phyloP scores from a whole-genome alignment of 2,888 invertebrate genomes.

The Trissonchulus sp. region DNA sequence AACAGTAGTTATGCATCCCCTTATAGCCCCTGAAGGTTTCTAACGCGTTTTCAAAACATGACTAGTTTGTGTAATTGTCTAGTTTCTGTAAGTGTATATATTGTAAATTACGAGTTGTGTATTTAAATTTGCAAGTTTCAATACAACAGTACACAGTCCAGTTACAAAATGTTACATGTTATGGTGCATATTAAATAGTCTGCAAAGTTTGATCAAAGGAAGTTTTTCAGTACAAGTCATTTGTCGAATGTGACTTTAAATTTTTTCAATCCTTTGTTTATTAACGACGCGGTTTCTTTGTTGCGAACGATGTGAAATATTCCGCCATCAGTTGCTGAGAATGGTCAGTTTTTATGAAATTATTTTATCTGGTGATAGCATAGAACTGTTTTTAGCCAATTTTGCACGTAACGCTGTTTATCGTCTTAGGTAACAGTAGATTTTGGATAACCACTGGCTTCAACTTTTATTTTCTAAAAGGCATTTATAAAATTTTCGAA shows the following conservation, averaged over 20 bases:
- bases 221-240: not conserved
- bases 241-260: slow-evolving; percentile 3
- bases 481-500: slow-evolving; percentile 1
- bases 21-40: no score
- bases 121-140: no score
- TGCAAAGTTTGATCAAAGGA: no score
- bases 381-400: not conserved
- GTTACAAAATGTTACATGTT: no score
- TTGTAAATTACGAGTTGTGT: no score
- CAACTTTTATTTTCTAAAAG: slow-evolving; percentile 11
- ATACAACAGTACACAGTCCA: no score
- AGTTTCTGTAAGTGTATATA: no score
- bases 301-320: not conserved
- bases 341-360: not conserved
- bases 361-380: not conserved
- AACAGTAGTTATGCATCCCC: no score
- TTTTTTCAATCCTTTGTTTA: not conserved
- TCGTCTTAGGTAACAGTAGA: not conserved
- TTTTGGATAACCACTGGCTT: not conserved
- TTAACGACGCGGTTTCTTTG: not conserved
- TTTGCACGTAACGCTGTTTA: not conserved
- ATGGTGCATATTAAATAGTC: no score
- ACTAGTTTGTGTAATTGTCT: no score
- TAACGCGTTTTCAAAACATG: no score
- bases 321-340: not conserved